phyloP scores from a whole-genome alignment of 2,113 vertebrate species.

The Eidolon helvum region DNA sequence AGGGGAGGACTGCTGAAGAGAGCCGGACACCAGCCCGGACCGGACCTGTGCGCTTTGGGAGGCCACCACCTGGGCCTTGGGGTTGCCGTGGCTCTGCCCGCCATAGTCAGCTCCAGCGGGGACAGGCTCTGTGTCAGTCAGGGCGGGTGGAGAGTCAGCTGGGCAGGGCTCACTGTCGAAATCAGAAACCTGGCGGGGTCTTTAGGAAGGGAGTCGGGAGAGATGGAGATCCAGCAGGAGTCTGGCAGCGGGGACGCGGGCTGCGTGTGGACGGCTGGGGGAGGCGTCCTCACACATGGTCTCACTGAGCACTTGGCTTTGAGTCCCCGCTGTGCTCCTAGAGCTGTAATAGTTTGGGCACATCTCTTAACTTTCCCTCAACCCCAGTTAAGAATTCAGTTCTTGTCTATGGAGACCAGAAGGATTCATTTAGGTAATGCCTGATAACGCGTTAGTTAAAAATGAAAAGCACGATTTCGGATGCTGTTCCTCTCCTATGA shows the following conservation, averaged over 20 bases:
- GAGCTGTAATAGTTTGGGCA: not conserved
- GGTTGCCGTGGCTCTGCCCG: not conserved
- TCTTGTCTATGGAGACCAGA: not conserved
- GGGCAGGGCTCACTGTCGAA: not conserved
- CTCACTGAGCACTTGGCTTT: not conserved
- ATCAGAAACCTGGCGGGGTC: not conserved
- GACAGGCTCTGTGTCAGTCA: not conserved
- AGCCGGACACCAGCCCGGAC: too few species aligned
- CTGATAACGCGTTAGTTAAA: not conserved
- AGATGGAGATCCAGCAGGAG: not conserved
- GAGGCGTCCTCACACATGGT: too few species aligned
- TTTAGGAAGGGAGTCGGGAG: not conserved
- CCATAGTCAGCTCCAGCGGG: not conserved
- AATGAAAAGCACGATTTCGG: not conserved
- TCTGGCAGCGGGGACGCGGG: not conserved
- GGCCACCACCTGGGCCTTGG: fast-evolving
- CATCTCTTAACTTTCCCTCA: not conserved
- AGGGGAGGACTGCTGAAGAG: not conserved
- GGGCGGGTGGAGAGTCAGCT: not conserved
- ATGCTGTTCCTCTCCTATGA: not conserved
- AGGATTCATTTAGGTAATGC: not conserved
- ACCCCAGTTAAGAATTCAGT: not conserved
- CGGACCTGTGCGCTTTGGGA: too few species aligned
- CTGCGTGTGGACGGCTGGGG: too few species aligned
- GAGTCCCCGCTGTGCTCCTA: not conserved